Base-by-base conservation (phyloP, 2,113 vertebrate species). In the Engraulis encrasicolus region DNA sequence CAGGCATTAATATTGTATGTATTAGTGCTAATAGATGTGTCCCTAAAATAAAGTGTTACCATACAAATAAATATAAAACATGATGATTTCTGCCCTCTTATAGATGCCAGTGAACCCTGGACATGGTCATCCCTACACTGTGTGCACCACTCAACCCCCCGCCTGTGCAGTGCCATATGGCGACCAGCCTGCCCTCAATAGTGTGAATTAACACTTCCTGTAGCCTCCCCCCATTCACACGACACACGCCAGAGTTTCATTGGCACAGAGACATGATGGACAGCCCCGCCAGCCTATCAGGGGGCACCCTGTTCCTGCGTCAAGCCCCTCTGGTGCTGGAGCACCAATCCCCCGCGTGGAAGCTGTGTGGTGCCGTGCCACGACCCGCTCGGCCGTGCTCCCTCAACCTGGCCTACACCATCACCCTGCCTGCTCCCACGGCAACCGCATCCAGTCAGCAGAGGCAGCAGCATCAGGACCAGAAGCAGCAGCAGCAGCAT, bases 251-350 rank as follows among this genome's bases (percentile, higher is more conserved):
- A 14, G 66, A 74, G 31, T 58, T 77, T 50, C 86, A 34, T 17
- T 23, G 38, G 14, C 23, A 4, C 17, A 80, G 82, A 78, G 79
- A 88, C 78, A 88, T 48, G 82, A 99, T 99, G 98, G 97, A 97
- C 91, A 97, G 95, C 91, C 91, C 97, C 52, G 96, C 96, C 83
- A 97, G 96, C 89, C 95, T 97, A 87, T 95, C 97, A 27, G 96
- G 97, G 85, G 97, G 98, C 92, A 98, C 97, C 0, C 90, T 99
- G 91, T 95, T 99, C 82, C 96, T 97, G 54, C 97, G 96, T 91
- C 97, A 97, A 90, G 97, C 97, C 88, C 97, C 97, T 0, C 93
- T 97, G 90, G 96, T 97, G 81, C 96, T 96, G 61, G 97, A 97
- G 87, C 96, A 98, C 91, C 96, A 96, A 61, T 96, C 96, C 0